Evolutionary conservation across 2,888 invertebrate genomes (phyloP).

Genomic region (Patella pellucida): DNA sequence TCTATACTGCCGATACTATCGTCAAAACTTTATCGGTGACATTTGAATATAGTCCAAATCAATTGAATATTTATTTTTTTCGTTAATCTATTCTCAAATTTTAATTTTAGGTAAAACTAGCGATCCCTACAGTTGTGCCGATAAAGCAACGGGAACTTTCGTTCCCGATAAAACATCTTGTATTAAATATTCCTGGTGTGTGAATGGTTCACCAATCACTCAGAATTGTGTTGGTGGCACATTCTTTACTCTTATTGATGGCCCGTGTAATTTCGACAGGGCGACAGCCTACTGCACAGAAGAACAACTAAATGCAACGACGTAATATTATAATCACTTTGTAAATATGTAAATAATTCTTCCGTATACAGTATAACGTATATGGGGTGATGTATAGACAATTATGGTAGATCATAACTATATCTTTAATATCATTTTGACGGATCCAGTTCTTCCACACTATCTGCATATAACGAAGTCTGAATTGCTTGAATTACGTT

Average conservation of each 20-base stretch:
- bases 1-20: too few species aligned
- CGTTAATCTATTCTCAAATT: too few species aligned
- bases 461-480: too few species aligned
- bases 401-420: background rate
- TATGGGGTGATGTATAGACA: background rate
- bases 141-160: background rate
- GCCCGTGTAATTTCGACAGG: background rate
- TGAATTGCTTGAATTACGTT: background rate
- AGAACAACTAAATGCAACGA: background rate
- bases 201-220: slow-evolving; percentile 7
- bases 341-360: too few species aligned
- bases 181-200: background rate
- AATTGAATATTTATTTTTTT: too few species aligned
- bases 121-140: slow-evolving; percentile 3
- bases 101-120: background rate
- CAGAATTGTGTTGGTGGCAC: background rate
- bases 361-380: too few species aligned
- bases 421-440: background rate
- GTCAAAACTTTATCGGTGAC: too few species aligned
- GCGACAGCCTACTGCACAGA: background rate
- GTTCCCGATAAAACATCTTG: background rate
- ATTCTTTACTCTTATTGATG: background rate
- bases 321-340: background rate
- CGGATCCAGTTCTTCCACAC: too few species aligned
- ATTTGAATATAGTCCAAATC: too few species aligned